Base-by-base conservation (phyloP, 1,140 invertebrate genomes). In the Latrodectus geometricus region DNA sequence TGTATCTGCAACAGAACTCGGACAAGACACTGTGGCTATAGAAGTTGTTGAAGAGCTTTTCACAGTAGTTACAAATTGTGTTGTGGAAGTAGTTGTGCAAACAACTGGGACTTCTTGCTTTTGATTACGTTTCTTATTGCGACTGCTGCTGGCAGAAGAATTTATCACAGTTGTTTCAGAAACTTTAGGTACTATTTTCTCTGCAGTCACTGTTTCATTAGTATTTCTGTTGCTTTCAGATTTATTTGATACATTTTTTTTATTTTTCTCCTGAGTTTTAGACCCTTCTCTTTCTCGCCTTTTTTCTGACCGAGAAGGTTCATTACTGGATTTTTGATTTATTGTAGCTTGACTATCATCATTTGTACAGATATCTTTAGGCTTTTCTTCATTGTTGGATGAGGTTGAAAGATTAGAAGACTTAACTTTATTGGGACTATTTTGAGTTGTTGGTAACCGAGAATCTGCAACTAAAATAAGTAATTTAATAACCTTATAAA, bases 141-240 rank as follows among this genome's bases (percentile, higher is more conserved):
- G 84, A 54, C 78, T 79, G 52, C 72, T 73, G 17, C 68, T 52
- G 17, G 11, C 23, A 35, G 66, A 66, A 20, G 50, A 54, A 61
- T 54, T 86, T 86, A 86, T 86, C 83, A 86, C 83, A 84, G 73
- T 21, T 78, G 83, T 66, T 21, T 84, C 72, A 11, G 83, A 56
- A 72, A 70, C 66, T 65, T 72, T 78, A 12, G 65, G 75, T 14
- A 56, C 20, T 76, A 76, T 73, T 15, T 86, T 86, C 66, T 86
- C 83, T 35, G 68, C 75, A n/a, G 77, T 74, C 9, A 72, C 50
- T 48, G 77, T 49, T 72, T 86, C 83, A 65, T 68, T 69, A 15
- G 20, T 50, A 21, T 48, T 76, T 23, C 50, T 80, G 35, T 48
- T 76, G 23, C 20, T 69, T 50, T 84, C 82, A 15, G 61, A 48